Evolutionary conservation across 2,888 invertebrate species (phyloP).

Genomic region (Ophion slaviceki): DNA sequence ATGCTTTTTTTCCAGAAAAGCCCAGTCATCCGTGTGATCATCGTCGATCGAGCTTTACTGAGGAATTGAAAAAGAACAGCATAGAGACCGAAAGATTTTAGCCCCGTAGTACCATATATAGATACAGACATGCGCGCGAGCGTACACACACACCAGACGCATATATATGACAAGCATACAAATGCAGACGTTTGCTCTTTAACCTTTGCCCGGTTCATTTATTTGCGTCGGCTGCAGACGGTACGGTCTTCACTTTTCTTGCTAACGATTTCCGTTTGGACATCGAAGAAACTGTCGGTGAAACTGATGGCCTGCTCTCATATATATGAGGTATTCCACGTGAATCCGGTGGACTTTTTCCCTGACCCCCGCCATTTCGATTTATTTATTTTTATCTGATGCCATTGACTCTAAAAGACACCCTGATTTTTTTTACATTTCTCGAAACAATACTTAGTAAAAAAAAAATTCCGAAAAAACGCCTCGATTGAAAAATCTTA

Average conservation of each 20-base stretch:
- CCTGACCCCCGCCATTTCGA: too few species aligned
- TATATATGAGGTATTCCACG: neutral
- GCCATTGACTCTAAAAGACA: too few species aligned
- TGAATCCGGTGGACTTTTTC: too few species aligned
- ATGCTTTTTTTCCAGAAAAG: neutral
- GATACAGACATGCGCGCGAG: neutral
- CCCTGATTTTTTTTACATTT: too few species aligned
- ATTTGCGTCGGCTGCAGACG: conserved; percentile 58
- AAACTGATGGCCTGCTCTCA: neutral
- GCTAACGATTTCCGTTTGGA: conserved; percentile 19
- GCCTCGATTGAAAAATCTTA: too few species aligned
- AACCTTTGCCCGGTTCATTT: conserved; percentile 54
- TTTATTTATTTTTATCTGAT: too few species aligned
- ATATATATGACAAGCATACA: neutral
- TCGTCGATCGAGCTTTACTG: conserved; percentile 40
- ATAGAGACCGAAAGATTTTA: conserved; percentile 23
- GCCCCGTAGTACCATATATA: conserved; percentile 17
- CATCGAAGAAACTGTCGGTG: conserved; percentile 27
- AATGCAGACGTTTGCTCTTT: conserved; percentile 35
- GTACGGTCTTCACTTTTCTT: conserved; percentile 7
- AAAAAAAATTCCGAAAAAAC: too few species aligned
- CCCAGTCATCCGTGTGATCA: conserved; percentile 28
- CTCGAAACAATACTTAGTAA: too few species aligned
- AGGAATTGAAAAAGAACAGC: conserved; percentile 9
- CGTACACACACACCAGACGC: neutral